Evolutionary conservation across 2,888 invertebrate species (phyloP).

Genomic region (Amblyjoppa proteus): DNA sequence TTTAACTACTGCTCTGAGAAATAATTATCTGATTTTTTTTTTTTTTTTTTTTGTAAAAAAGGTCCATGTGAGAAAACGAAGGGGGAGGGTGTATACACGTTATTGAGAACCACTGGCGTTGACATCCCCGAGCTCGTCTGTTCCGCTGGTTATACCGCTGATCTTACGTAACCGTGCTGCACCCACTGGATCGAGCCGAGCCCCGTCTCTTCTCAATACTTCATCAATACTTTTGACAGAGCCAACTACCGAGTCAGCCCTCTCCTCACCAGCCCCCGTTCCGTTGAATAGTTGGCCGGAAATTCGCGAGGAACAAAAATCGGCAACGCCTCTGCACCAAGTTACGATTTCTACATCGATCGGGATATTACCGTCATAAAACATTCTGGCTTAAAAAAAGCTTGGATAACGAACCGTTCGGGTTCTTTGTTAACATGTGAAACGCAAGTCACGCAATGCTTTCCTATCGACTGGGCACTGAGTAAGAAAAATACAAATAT

Average conservation of each 20-base stretch:
- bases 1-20: not conserved
- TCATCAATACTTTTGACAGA: constrained; percentile 64
- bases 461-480: not conserved
- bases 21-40: not conserved
- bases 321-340: constrained; percentile 31
- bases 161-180: constrained; percentile 69
- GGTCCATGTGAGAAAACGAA: not conserved
- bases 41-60: not conserved
- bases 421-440: not conserved
- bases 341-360: constrained; percentile 29
- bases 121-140: constrained; percentile 50
- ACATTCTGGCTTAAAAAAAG: not conserved
- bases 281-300: constrained; percentile 30
- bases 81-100: not conserved
- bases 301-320: constrained; percentile 32
- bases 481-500: not conserved
- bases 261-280: not conserved
- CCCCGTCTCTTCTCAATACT: constrained; percentile 47
- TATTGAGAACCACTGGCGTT: constrained; percentile 43
- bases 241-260: constrained; percentile 16
- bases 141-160: constrained; percentile 26
- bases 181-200: constrained; percentile 65
- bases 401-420: constrained; percentile 1
- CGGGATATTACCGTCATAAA: constrained; percentile 3
- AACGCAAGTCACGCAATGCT: not conserved